A percentile compares a stretch with the other conserved stretches of the same genome.
phyloP scores from a whole-genome alignment of 2,113 vertebrate species.

The Dissostichus mawsoni region DNA sequence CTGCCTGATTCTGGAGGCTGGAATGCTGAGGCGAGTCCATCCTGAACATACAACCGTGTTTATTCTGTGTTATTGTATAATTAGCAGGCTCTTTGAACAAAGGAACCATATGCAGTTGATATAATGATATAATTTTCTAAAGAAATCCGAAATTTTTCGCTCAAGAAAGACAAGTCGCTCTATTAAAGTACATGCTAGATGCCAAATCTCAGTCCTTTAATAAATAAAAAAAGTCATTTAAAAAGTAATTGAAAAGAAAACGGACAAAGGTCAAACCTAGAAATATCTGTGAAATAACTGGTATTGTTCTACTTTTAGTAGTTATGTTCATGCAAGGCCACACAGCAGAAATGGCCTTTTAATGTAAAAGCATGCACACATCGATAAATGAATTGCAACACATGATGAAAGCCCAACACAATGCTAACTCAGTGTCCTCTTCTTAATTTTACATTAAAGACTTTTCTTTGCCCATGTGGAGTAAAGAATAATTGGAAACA shows the following conservation, averaged over 20 bases:
- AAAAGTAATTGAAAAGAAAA: neutral
- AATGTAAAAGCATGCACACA: neutral
- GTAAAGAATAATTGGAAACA: neutral
- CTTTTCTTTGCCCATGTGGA: too few species aligned
- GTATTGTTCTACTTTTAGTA: neutral
- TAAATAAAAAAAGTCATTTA: too few species aligned
- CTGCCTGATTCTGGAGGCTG: constrained; percentile 8
- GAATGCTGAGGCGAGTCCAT: constrained; percentile 23
- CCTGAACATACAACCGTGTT: neutral
- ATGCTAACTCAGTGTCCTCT: neutral
- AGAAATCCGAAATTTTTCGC: neutral
- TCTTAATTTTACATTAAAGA: neutral
- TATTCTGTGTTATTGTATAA: neutral
- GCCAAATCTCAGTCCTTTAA: too few species aligned
- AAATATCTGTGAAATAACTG: neutral
- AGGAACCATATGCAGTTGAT: neutral
- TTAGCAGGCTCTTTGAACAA: constrained; percentile 2
- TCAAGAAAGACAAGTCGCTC: too few species aligned
- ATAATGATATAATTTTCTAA: neutral
- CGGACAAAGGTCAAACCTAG: neutral
- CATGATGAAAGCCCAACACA: neutral
- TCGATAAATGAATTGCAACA: neutral
- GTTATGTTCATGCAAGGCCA: neutral
- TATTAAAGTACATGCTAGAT: too few species aligned
- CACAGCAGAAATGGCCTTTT: neutral